Conservation (phyloP, 1,140 invertebrate genomes). For the Vollenhovia emeryi region DNA sequence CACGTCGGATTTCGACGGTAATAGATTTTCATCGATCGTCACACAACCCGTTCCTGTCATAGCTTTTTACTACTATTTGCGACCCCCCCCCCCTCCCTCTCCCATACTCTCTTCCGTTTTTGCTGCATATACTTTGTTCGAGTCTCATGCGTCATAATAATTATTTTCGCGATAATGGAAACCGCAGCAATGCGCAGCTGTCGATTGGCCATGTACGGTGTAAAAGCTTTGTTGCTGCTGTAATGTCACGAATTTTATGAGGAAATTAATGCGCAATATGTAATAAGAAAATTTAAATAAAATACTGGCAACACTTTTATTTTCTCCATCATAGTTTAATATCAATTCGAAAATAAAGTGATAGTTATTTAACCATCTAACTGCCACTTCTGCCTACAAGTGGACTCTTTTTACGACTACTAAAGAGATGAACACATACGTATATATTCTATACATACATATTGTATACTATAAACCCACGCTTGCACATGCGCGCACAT, state of each 20-base stretch:
- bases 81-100: not conserved
- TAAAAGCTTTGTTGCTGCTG: not conserved
- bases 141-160: conserved; percentile 62
- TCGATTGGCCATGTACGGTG: conserved; percentile 33
- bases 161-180: conserved; percentile 60
- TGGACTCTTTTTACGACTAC: not conserved
- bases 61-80: not conserved
- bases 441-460: too few relatives aligned
- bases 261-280: not conserved
- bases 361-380: not conserved
- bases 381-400: not conserved
- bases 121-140: conserved; percentile 29
- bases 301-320: conserved; percentile 4
- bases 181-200: conserved; percentile 36
- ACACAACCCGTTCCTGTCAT: conserved; percentile 46
- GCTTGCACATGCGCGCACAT: too few relatives aligned
- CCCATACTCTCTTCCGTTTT: not conserved
- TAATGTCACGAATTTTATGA: conserved; percentile 30
- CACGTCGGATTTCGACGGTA: conserved; percentile 79
- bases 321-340: not conserved
- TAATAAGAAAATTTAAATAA: conserved; percentile 15
- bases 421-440: not conserved
- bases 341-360: not conserved
- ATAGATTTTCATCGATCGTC: conserved; percentile 76
- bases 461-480: too few relatives aligned